Evolutionary conservation across 2,888 invertebrate genomes (phyloP), one percentile per base, ranked within the genome.

Genomic region (Sphinx pinastri): DNA sequence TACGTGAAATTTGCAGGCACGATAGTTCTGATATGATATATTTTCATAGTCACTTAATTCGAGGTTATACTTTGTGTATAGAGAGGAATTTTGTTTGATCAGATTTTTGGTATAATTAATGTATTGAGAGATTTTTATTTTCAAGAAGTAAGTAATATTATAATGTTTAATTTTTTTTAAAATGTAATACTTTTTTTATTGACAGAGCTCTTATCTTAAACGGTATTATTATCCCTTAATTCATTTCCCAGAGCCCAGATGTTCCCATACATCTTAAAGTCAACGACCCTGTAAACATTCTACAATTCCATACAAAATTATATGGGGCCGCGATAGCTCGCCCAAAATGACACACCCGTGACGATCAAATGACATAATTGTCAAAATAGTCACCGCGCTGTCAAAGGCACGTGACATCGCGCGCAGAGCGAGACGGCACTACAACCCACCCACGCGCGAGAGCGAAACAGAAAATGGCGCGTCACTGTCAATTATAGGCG

Each of bases 301-400:
- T 86, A 91, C 88, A 82, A 87, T 91, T 87, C 87, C 87, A 89
- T 83, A 91, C 91, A 86, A 93, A 93, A 94, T 93, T 92, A 93
- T 86, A 90, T 89, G 86, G 84, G 84, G 88, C 85, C 78, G 80
- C 91, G 90, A 92, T 87, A 91, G 91, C 90, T 91, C 92, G 90
- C 88, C 89, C 90, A 92, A 93, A 71, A 93, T 91, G 92, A 93
- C 92, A 92, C 89, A 88, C 90, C 92, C 89, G 89, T 89, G 88
- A 90, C 92, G 91, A 84, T 86, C 92, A 92, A 93, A 94, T 93
- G 94, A 94, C 94, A 94, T 94, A 94, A 94, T 94, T 93, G 94
- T 93, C 94, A 89, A 93, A 94, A 93, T 93, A 92, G 91, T 91
- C 90, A 91, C 87, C 86, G 83, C 90, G 86, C 88, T 92, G 92